Conservation (phyloP, 2,113 vertebrate species). For the Nannospalax galili region DNA sequence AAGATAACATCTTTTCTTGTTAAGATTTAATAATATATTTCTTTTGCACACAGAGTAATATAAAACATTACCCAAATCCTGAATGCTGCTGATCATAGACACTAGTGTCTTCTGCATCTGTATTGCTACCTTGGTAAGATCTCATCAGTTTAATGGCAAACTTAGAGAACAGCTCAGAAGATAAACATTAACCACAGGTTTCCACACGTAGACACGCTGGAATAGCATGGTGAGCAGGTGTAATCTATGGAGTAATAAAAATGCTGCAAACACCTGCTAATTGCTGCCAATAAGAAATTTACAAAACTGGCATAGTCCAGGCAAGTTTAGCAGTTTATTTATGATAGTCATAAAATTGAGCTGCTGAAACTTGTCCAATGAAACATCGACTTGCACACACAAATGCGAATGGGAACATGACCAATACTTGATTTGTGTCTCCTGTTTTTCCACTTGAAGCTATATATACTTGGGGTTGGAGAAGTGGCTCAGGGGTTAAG, state of each 20-base stretch:
- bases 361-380: background rate
- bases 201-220: background rate
- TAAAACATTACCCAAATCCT: too few species aligned
- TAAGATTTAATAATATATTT: background rate
- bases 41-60: background rate
- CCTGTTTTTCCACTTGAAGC: background rate
- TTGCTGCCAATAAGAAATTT: too few species aligned
- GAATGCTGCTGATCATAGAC: background rate
- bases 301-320: background rate
- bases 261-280: background rate
- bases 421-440: background rate
- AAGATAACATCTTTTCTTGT: background rate
- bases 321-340: background rate
- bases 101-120: background rate
- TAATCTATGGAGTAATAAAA: background rate
- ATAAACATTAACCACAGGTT: constrained; percentile 80
- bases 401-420: background rate
- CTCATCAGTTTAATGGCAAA: constrained; percentile 82
- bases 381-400: background rate
- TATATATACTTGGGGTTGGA: background rate
- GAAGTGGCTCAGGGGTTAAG: too few species aligned
- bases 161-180: constrained; percentile 92
- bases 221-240: background rate
- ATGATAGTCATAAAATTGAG: background rate
- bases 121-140: background rate